Evolutionary conservation across 2,888 invertebrate genomes (phyloP), one percentile per base, ranked within the genome.

Genomic region (Drosophila pullipes): DNA sequence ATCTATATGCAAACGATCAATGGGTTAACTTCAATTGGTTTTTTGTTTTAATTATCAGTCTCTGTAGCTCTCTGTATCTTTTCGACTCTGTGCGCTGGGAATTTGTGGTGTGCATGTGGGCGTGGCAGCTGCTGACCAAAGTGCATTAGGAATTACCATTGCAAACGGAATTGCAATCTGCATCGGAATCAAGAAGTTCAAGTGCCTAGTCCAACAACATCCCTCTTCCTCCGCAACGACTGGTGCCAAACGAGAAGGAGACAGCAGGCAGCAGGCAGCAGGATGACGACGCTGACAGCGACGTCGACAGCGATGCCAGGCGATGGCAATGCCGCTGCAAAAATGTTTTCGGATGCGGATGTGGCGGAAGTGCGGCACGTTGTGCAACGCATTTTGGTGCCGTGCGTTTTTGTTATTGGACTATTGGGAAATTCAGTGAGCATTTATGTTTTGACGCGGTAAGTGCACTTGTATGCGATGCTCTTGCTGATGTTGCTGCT

Each of bases 371-470:
- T 93, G 83, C 93, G 93, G 83, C 91, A 93, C 86, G 89, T 93
- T 89, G 92, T 95, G 70, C 95, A 96, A 92, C 93, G 95, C 79
- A 95, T 96, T 44, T 92, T 96, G 67, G 95, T 96, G 70, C 96
- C 96, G 61, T 94, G 95, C 76, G 94, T 96, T 81, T 95, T 96
- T 74, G 94, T 95, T 75, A 94, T 96, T 70, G 97, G 97, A 71
- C 94, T 96, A 68, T 93, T 96, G 64, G 96, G 96, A 59, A 97
- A 97, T 91, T 93, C 94, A 66, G 92, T 95, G 77, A 94, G 94
- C 80, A 94, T 95, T 73, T 93, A 94, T 91, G 94, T 95, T 74
- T 89, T 95, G 77, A 95, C 95, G 87, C 94, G 95, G 95, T 95
- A 93, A 92, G 90, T 89, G 84, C 77, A 88, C 90, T 90, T 84